Conservation (phyloP, 2,888 invertebrate genomes). For the Eretmocerus hayati region DNA sequence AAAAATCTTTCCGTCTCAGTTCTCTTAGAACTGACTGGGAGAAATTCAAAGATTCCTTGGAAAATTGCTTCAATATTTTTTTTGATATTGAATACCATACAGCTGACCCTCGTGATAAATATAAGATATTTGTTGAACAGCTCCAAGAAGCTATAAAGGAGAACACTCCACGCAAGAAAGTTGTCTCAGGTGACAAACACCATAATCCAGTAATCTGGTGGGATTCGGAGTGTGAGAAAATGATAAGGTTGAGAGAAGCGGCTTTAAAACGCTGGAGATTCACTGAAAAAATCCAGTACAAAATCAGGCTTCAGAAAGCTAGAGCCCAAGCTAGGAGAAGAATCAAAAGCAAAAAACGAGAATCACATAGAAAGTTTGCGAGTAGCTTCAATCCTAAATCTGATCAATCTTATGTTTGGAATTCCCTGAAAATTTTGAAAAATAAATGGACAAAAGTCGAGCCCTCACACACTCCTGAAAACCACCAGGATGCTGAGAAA, state of each 20-base stretch:
- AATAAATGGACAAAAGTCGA: not conserved
- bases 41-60: too few species aligned
- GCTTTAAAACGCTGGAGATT: not conserved
- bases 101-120: too few species aligned
- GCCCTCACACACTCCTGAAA: not conserved
- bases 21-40: too few species aligned
- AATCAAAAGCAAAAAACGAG: not conserved
- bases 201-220: not conserved
- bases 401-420: not conserved
- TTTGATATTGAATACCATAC: too few species aligned
- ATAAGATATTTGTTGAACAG: not conserved
- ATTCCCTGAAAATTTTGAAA: not conserved
- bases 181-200: not conserved
- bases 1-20: constrained; percentile 1
- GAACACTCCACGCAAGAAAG: not conserved
- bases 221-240: not conserved
- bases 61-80: not conserved
- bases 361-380: not conserved
- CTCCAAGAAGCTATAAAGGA: not conserved
- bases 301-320: not conserved
- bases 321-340: not conserved
- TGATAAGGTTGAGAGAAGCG: not conserved
- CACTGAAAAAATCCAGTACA: not conserved
- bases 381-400: not conserved
- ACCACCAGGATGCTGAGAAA: too few species aligned